Evolutionary conservation across 2,797 vertebrate species (phyloP).

Genomic region (Eurystomus glaucurus): DNA sequence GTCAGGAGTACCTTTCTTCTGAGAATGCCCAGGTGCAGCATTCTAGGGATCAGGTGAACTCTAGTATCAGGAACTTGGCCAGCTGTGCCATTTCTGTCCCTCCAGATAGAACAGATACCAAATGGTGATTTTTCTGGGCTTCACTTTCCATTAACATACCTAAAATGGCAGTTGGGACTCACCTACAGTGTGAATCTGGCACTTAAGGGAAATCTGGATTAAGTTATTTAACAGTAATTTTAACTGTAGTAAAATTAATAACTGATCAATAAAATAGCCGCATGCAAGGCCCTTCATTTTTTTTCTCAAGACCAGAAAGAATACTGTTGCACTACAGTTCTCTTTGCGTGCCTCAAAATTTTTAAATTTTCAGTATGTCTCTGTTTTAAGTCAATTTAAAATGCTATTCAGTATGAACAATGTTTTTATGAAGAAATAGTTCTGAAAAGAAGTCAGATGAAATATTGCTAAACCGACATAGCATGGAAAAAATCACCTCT

Average conservation of each 20-base stretch:
- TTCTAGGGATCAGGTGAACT: not conserved
- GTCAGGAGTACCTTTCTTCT: not conserved
- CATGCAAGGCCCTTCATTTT: not conserved
- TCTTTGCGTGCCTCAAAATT: not conserved
- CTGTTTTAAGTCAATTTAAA: not conserved
- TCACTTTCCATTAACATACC: not conserved
- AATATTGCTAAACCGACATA: not conserved
- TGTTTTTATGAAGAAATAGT: not conserved
- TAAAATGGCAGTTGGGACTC: not conserved
- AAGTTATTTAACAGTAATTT: not conserved
- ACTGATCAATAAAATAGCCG: not conserved
- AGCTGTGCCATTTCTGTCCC: not conserved
- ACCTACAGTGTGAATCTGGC: not conserved
- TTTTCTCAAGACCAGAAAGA: not conserved
- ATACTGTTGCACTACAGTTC: not conserved
- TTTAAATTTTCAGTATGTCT: not conserved
- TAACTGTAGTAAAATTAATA: not conserved
- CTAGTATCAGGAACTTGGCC: not conserved
- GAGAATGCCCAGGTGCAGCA: not conserved
- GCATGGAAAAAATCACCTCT: slow-evolving; percentile 40
- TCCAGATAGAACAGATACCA: not conserved
- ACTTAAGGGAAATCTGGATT: not conserved
- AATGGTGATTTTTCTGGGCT: not conserved
- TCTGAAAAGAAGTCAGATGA: slow-evolving; percentile 32
- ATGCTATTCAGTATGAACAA: not conserved